Evolutionary conservation across 2,797 vertebrate species (phyloP).

Genomic region (Lateolabrax maculatus): DNA sequence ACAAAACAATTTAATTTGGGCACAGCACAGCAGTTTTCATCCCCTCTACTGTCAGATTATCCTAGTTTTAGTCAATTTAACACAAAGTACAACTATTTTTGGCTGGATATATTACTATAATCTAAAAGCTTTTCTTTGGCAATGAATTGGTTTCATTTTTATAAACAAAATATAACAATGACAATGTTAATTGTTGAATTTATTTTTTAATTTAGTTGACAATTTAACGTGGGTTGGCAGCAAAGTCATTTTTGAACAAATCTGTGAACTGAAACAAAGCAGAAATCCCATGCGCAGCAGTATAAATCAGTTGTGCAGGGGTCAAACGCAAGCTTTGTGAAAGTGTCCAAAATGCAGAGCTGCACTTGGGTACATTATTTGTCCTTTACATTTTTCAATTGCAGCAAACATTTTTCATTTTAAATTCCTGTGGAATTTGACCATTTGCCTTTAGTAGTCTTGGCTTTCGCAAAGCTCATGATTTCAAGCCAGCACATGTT

Average conservation of each 20-base stretch:
- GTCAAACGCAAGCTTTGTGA: neutral
- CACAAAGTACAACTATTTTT: constrained; percentile 19
- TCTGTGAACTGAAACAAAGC: constrained; percentile 12
- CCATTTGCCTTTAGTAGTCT: neutral
- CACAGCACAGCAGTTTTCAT: constrained; percentile 12
- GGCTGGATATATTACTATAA: neutral
- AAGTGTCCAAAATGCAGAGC: neutral
- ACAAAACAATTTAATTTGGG: constrained; percentile 6
- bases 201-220: constrained; percentile 1
- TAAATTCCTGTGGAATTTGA: neutral
- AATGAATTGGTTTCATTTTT: constrained; percentile 2
- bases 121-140: constrained; percentile 8
- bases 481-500: constrained; percentile 2
- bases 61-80: constrained; percentile 20
- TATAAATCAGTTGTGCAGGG: neutral
- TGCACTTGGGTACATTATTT: neutral
- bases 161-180: neutral
- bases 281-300: neutral
- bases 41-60: constrained; percentile 41
- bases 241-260: neutral
- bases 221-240: neutral
- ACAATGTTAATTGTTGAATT: neutral
- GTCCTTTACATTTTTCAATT: neutral
- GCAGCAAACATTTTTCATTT: neutral
- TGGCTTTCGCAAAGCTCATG: neutral